Evolutionary conservation across 1,140 invertebrate species (phyloP).

Genomic region (Anagrus nilaparvatae): DNA sequence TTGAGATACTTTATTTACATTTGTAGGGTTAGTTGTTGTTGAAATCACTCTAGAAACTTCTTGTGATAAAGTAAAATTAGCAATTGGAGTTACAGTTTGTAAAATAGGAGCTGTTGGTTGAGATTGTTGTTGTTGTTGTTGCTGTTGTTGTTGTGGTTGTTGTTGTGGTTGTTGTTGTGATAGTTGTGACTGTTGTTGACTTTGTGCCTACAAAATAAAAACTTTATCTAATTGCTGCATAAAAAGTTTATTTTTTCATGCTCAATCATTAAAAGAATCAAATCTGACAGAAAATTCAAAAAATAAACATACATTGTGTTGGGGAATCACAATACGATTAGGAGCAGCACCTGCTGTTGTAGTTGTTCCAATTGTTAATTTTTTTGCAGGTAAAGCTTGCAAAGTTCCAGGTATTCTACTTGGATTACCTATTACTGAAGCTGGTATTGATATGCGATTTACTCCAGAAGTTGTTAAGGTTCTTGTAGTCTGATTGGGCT

Average conservation of each 20-base stretch:
- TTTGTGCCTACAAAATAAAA: slow-evolving; percentile 2
- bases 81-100: slow-evolving; percentile 35
- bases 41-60: slow-evolving; percentile 33
- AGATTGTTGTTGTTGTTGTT: slow-evolving; percentile 23
- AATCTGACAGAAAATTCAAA: neutral
- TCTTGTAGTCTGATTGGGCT: slow-evolving; percentile 32
- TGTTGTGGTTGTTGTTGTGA: slow-evolving; percentile 7
- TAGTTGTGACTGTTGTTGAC: slow-evolving; percentile 1
- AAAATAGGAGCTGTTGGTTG: slow-evolving; percentile 27
- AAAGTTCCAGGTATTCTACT: slow-evolving; percentile 35
- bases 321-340: slow-evolving; percentile 37
- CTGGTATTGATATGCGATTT: slow-evolving; percentile 34
- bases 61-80: slow-evolving; percentile 31
- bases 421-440: slow-evolving; percentile 31
- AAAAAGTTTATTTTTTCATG: neutral
- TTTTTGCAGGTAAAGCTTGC: slow-evolving; percentile 28
- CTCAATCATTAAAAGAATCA: neutral
- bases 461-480: slow-evolving; percentile 26
- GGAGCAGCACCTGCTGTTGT: slow-evolving; percentile 29
- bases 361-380: slow-evolving; percentile 34
- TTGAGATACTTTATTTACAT: slow-evolving; percentile 29
- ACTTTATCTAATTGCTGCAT: neutral
- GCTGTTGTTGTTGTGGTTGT: slow-evolving; percentile 12
- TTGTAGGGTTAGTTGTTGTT: slow-evolving; percentile 30
- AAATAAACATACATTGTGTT: slow-evolving; percentile 14